Percentiles rank a stretch among this genome's conserved stretches.
Conservation (phyloP, 2,888 invertebrate genomes). For the Argyresthia albistria region DNA sequence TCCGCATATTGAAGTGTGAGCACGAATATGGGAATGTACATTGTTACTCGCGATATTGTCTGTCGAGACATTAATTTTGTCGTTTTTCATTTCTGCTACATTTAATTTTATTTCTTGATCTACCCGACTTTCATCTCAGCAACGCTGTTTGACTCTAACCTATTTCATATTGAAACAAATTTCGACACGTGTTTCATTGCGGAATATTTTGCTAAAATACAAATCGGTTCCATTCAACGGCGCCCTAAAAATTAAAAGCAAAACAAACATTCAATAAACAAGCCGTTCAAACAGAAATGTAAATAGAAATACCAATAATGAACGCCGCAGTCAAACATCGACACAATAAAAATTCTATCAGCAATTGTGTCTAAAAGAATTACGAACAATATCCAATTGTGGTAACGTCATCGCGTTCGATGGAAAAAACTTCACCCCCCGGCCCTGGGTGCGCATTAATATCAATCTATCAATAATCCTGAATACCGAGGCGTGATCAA, state of each 20-base stretch:
- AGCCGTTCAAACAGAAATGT: conserved; percentile 20
- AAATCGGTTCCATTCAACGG: conserved; percentile 8
- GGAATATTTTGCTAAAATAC: conserved; percentile 3
- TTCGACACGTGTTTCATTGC: conserved; percentile 12
- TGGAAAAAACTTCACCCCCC: conserved; percentile 57
- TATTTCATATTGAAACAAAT: background rate
- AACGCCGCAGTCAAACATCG: conserved; percentile 13
- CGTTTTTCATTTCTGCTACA: conserved; percentile 6
- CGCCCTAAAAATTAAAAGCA: conserved; percentile 15
- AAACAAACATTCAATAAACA: conserved; percentile 23
- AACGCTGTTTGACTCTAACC: background rate
- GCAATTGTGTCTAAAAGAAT: conserved; percentile 43
- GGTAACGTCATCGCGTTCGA: conserved; percentile 47
- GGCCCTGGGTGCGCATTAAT: conserved; percentile 40
- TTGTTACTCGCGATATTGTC: conserved; percentile 48
- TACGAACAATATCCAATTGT: conserved; percentile 59
- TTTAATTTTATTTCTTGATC: background rate
- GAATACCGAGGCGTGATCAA: conserved; percentile 64
- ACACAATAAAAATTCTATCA: conserved; percentile 19
- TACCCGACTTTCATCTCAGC: background rate
- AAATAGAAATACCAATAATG: conserved; percentile 34
- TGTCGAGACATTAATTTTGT: conserved; percentile 16
- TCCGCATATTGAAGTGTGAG: conserved; percentile 67
- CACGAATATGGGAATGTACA: conserved; percentile 38
- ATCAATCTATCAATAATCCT: conserved; percentile 67